Conservation (phyloP, 2,888 invertebrate genomes). For the Elmis aenea region DNA sequence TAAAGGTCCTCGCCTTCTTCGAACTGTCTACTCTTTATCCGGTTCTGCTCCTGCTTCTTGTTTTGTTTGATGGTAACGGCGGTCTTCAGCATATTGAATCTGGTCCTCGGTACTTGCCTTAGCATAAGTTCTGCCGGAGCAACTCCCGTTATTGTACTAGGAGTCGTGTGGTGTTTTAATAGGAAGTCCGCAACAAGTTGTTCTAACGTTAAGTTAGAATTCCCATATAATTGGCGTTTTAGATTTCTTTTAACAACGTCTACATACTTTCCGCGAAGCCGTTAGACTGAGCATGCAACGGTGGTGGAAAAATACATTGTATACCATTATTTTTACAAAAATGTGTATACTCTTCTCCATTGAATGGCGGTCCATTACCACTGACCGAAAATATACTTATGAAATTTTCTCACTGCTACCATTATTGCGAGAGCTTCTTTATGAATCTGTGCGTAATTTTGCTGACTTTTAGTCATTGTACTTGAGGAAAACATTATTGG, state of each 20-base stretch:
- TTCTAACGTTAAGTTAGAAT: neutral
- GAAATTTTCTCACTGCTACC: no score
- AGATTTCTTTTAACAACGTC: neutral
- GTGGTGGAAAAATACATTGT: constrained; percentile 1
- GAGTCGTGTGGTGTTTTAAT: neutral
- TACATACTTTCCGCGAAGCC: neutral
- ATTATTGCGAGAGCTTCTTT: constrained; percentile 4
- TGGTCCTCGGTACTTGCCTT: neutral
- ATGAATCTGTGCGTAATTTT: no score
- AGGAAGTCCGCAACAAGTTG: neutral
- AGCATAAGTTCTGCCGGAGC: constrained; percentile 1
- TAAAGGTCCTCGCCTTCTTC: no score
- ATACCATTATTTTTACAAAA: constrained; percentile 2
- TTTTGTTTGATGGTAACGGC: no score
- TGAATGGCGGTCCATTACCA: constrained; percentile 5
- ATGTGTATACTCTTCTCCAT: neutral
- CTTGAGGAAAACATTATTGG: no score
- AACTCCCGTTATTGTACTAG: constrained; percentile 1
- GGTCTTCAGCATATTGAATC: no score
- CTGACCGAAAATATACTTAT: constrained; percentile 1
- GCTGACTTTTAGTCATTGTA: no score
- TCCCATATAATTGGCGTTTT: neutral
- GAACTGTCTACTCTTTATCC: no score
- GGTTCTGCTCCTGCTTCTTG: no score
- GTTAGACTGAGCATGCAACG: neutral